Evolutionary conservation across 2,888 invertebrate species (phyloP).

Genomic region (Seira sanloemensis): DNA sequence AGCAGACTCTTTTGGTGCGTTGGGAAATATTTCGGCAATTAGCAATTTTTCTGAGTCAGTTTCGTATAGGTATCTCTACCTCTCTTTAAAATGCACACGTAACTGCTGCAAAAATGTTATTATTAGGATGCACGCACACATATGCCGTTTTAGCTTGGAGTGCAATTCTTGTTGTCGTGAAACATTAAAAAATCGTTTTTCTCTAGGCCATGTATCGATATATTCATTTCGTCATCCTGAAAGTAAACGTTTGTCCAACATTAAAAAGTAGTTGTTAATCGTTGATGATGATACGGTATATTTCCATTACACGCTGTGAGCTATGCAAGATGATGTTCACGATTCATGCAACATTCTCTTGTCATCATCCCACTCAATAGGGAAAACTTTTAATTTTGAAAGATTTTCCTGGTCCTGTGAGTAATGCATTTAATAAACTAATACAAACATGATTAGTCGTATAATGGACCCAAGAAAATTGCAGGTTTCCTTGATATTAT

Average conservation of each 20-base stretch:
- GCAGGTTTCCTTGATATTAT: slow-evolving; percentile 20
- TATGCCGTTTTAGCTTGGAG: neutral
- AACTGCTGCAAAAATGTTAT: slow-evolving; percentile 26
- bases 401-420: neutral
- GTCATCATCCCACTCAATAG: neutral
- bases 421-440: neutral
- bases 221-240: slow-evolving; percentile 50
- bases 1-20: neutral
- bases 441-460: neutral
- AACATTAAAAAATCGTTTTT: slow-evolving; percentile 20
- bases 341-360: neutral
- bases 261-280: neutral
- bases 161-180: neutral
- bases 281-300: neutral
- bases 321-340: neutral
- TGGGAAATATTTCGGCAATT: slow-evolving; percentile 44
- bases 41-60: slow-evolving; percentile 55
- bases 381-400: slow-evolving; percentile 21
- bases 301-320: neutral
- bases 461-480: neutral
- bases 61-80: slow-evolving; percentile 14
- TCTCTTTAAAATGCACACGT: neutral
- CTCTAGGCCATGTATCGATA: slow-evolving; percentile 31
- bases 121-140: neutral
- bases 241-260: slow-evolving; percentile 5